Evolutionary conservation across 2,113 vertebrate genomes (phyloP), one percentile per base, ranked within the genome.

Genomic region (Pterocles gutturalis): DNA sequence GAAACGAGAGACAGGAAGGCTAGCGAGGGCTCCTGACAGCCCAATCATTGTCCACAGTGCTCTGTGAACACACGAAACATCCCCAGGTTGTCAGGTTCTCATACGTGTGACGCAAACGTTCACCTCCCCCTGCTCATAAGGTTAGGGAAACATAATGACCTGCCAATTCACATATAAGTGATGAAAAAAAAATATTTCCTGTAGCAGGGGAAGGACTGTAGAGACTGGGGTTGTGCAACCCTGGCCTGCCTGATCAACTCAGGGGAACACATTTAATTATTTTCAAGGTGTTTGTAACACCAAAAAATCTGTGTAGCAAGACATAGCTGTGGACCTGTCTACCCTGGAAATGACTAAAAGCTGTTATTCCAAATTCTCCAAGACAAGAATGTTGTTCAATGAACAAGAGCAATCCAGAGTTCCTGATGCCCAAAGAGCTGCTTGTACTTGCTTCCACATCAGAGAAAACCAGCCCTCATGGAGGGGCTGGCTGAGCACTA

Each of bases 81-180:
- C 3, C 20, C 13, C 12, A 34, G 6, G 7, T 2, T 24, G 31
- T 17, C 58, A 38, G 15, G 17, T 34, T 85, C 45, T 85, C 79
- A 3, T 7, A 25, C 2, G 9, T 0, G 3, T 28, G n/a, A 48
- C 11, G 58, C 14, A 49, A 49, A n/a, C 38, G 13, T 7, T 17
- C 9, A n/a, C 2, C 15, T 46, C 77, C 36, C 31, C 11, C 13
- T 48, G 5, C 9, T 15, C 11, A 34, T 18, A 25, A 48, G 14
- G 21, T n/a, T 3, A 78, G 15, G 21, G 31, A 61, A 78, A 62
- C 31, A 62, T 0, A 5, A 20, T 3, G 3, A n/a, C 48, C 36
- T 12, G 17, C 24, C 6, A n/a, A 36, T 46, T 54, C n/a, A n/a
- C 17, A 4, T 1, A 18, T 0, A 22, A 41, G 26, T 8, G 4